These are phyloP conservation scores for Hemicordylus capensis DNA, from an alignment of 2,113 vertebrate species.

Conservation along the genomic window DNA sequence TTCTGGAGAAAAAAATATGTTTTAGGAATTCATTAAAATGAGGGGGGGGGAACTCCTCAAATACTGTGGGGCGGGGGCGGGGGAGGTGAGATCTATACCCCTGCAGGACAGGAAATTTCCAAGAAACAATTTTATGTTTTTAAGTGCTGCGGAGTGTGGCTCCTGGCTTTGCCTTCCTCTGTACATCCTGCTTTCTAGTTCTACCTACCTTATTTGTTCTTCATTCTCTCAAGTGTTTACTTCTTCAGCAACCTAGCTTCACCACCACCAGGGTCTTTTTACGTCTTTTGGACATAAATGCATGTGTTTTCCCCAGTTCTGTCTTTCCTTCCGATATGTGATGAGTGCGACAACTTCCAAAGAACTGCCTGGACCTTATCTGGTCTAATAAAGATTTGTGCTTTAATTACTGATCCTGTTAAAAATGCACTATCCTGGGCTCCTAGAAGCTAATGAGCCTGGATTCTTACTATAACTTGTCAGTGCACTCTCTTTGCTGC, in stretches of 20 bases:
- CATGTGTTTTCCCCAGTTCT: not conserved
- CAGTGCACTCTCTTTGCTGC: not conserved
- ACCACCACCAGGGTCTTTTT: not conserved
- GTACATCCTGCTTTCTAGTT: conserved; percentile 10
- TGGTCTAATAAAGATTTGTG: not conserved
- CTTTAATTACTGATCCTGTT: not conserved
- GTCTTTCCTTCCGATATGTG: not conserved
- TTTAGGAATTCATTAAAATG: no score
- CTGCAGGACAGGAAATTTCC: conserved; percentile 12
- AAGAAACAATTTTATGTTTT: not conserved
- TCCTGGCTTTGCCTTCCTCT: not conserved
- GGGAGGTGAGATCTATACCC: no score
- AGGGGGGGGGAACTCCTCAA: no score
- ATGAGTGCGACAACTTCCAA: not conserved
- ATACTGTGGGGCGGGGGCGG: no score
- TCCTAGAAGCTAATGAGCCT: not conserved
- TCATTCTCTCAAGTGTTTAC: not conserved
- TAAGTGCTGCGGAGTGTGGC: not conserved
- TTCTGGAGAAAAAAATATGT: no score
- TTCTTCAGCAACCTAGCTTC: not conserved
- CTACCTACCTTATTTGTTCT: not conserved
- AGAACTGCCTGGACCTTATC: no score
- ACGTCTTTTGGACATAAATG: not conserved
- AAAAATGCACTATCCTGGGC: not conserved
- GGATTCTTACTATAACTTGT: not conserved